These are phyloP conservation scores for Natrix natrix DNA, from an alignment of 2,797 vertebrate species.

Conservation along the genomic window DNA sequence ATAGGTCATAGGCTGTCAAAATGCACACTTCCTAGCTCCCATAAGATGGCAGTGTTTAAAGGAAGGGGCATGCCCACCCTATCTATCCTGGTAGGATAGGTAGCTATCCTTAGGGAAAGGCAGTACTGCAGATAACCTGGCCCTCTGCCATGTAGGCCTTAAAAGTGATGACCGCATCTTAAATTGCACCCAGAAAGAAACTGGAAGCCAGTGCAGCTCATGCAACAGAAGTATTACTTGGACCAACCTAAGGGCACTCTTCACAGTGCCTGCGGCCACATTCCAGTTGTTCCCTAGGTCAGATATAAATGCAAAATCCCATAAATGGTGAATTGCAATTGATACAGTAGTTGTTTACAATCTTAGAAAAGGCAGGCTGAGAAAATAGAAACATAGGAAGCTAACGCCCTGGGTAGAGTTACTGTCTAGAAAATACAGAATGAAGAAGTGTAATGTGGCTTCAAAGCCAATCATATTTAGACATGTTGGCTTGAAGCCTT, in stretches of 20 bases:
- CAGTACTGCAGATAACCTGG: neutral
- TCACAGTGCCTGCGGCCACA: neutral
- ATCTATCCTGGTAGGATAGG: neutral
- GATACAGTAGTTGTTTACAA: neutral
- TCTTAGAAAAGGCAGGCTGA: slow-evolving; percentile 10
- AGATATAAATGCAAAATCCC: neutral
- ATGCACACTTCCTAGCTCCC: neutral
- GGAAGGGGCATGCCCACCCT: neutral
- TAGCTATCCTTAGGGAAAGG: neutral
- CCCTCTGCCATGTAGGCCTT: neutral
- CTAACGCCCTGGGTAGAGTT: slow-evolving; percentile 39
- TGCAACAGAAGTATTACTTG: neutral
- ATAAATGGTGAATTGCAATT: neutral
- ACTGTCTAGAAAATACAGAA: slow-evolving; percentile 41
- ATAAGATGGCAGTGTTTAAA: neutral
- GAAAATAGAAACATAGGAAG: slow-evolving; percentile 43
- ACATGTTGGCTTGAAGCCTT: slow-evolving; percentile 45
- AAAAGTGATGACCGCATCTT: neutral
- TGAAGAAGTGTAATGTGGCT: slow-evolving; percentile 58
- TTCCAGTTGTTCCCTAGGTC: neutral
- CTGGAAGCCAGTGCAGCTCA: neutral
- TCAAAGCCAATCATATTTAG: slow-evolving; percentile 54
- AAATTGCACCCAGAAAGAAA: neutral
- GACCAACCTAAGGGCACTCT: neutral
- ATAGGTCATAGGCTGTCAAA: neutral